Percentiles rank a stretch among this genome's conserved stretches.
Evolutionary conservation across 2,797 vertebrate genomes (phyloP).

Genomic region (Balearica regulorum): DNA sequence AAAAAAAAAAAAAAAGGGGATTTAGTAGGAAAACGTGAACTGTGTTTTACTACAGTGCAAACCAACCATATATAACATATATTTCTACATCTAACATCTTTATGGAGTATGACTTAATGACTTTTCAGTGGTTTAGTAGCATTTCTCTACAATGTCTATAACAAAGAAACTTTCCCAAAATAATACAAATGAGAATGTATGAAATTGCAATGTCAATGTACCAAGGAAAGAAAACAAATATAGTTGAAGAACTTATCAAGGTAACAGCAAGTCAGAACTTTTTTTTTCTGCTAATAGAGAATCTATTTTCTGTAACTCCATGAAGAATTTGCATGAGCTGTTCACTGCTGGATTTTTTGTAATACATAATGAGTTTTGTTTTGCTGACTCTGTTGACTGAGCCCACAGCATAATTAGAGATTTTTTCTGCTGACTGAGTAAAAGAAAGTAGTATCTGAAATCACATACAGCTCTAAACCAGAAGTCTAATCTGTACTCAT

Average conservation of each 20-base stretch:
- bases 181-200: background rate
- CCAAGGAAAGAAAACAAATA: background rate
- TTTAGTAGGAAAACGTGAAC: background rate
- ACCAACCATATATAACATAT: background rate
- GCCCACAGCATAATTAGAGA: constrained; percentile 7
- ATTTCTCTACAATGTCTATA: background rate
- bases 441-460: constrained; percentile 3
- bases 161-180: background rate
- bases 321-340: background rate
- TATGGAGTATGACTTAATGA: background rate
- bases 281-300: background rate
- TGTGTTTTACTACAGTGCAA: background rate
- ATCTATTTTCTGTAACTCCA: background rate
- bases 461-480: background rate
- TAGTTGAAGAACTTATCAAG: background rate
- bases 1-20: background rate
- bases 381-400: constrained; percentile 42
- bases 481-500: background rate
- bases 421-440: constrained; percentile 17
- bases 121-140: background rate
- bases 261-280: background rate
- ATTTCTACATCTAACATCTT: background rate
- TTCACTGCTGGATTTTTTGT: background rate
- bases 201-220: background rate
- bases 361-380: constrained; percentile 28